Conservation (phyloP, 2,113 vertebrate genomes). For the Prochilodus magdalenae region DNA sequence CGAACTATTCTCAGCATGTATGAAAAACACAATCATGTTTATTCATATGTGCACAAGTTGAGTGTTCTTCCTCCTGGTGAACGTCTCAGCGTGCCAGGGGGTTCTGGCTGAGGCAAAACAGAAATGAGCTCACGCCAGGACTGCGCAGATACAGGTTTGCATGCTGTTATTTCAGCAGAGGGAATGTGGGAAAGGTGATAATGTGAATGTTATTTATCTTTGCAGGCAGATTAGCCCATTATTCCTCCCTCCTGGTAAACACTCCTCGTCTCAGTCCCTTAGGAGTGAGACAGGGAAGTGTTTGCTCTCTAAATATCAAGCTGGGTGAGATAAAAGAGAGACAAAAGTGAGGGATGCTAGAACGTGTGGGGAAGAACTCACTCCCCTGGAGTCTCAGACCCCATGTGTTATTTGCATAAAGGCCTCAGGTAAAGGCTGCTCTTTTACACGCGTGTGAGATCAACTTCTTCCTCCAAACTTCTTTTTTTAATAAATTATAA, state of each 20-base stretch:
- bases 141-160: constrained; percentile 21
- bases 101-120: constrained; percentile 5
- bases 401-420: background rate
- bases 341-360: background rate
- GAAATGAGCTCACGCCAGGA: constrained; percentile 26
- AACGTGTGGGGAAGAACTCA: background rate
- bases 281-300: constrained; percentile 34
- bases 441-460: background rate
- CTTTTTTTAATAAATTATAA: background rate
- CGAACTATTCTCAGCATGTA: background rate
- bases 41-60: background rate
- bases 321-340: constrained; percentile 22
- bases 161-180: constrained; percentile 40
- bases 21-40: constrained; percentile 14
- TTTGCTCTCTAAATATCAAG: constrained; percentile 53
- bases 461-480: background rate
- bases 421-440: background rate
- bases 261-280: constrained; percentile 21
- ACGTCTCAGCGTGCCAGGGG: background rate
- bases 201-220: constrained; percentile 42
- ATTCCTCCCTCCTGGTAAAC: constrained; percentile 52
- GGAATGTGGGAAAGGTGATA: constrained; percentile 49
- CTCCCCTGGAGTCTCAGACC: background rate
- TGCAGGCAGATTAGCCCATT: constrained; percentile 48
- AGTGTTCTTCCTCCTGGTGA: background rate